phyloP scores from a whole-genome alignment of 2,113 vertebrate species.

The Gallinago media region DNA sequence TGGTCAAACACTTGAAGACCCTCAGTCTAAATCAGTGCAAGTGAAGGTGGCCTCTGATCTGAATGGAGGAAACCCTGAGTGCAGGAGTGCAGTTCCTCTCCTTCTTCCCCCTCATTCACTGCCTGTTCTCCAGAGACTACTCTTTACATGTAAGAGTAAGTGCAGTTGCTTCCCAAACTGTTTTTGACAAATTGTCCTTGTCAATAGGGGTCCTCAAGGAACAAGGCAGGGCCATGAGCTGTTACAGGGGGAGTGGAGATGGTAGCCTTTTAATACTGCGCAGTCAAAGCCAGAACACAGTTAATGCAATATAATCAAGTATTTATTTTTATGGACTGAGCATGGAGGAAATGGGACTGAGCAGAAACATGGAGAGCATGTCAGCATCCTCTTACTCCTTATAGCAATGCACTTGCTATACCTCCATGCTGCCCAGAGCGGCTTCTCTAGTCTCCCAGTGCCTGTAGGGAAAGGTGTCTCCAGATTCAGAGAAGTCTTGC shows the following conservation, averaged over 20 bases:
- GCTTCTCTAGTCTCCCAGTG: neutral
- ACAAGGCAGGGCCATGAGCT: neutral
- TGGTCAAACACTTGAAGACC: neutral
- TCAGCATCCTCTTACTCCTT: neutral
- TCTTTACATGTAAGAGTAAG: neutral
- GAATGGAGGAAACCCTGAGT: neutral
- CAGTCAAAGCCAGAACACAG: neutral
- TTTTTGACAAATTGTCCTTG: neutral
- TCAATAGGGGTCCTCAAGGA: neutral
- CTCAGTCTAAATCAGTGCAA: neutral
- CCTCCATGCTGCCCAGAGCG: neutral
- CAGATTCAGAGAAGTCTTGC: too few species aligned
- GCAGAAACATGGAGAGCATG: neutral
- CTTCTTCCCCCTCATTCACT: neutral
- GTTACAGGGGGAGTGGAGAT: neutral
- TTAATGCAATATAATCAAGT: neutral
- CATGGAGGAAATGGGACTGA: neutral
- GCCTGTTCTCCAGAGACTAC: neutral
- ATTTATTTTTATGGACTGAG: neutral
- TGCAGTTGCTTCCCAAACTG: neutral
- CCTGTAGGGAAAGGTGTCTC: too few species aligned
- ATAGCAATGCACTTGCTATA: rapidly evolving
- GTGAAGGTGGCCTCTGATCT: neutral
- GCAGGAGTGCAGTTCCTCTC: neutral
- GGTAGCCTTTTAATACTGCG: neutral